Percentiles rank a stretch among this genome's conserved stretches.
Conservation (phyloP, 2,113 vertebrate genomes). For the Erpornis zantholeuca region DNA sequence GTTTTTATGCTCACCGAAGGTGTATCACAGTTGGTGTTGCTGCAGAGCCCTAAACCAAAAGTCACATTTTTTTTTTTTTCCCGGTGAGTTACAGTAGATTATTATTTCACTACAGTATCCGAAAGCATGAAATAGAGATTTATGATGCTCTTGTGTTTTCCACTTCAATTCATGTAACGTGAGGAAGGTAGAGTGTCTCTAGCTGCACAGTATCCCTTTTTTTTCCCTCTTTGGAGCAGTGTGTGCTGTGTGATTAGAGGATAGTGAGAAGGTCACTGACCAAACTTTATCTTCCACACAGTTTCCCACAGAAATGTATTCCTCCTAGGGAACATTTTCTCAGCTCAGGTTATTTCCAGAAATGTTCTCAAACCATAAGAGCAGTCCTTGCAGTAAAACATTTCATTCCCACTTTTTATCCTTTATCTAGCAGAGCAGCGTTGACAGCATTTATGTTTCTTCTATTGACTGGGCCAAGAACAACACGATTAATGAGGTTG, state of each 20-base stretch:
- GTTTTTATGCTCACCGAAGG: slow-evolving; percentile 59
- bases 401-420: slow-evolving; percentile 74
- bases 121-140: slow-evolving; percentile 63
- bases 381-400: slow-evolving; percentile 72
- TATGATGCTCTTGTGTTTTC: slow-evolving; percentile 62
- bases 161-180: slow-evolving; percentile 30
- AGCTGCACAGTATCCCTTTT: slow-evolving; percentile 18
- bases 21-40: slow-evolving; percentile 21
- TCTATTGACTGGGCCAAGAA: slow-evolving; percentile 71
- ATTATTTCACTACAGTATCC: slow-evolving; percentile 51
- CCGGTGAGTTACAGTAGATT: slow-evolving; percentile 44
- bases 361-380: slow-evolving; percentile 75
- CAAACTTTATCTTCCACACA: slow-evolving; percentile 74
- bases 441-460: slow-evolving; percentile 76
- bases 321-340: slow-evolving; percentile 74
- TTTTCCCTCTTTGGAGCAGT: slow-evolving; percentile 21
- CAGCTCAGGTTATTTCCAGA: slow-evolving; percentile 77
- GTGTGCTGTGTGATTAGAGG: slow-evolving; percentile 64
- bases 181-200: slow-evolving; percentile 66
- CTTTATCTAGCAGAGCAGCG: slow-evolving; percentile 65
- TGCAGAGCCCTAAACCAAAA: slow-evolving; percentile 61
- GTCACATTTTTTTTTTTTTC: background rate
- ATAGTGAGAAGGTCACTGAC: slow-evolving; percentile 73
- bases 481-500: slow-evolving; percentile 70
- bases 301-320: slow-evolving; percentile 73